Percentiles rank a stretch among this genome's conserved stretches.
These are phyloP conservation scores for Neodon shergylaensis DNA, from an alignment of 2,113 vertebrate species.

Conservation along the genomic window DNA sequence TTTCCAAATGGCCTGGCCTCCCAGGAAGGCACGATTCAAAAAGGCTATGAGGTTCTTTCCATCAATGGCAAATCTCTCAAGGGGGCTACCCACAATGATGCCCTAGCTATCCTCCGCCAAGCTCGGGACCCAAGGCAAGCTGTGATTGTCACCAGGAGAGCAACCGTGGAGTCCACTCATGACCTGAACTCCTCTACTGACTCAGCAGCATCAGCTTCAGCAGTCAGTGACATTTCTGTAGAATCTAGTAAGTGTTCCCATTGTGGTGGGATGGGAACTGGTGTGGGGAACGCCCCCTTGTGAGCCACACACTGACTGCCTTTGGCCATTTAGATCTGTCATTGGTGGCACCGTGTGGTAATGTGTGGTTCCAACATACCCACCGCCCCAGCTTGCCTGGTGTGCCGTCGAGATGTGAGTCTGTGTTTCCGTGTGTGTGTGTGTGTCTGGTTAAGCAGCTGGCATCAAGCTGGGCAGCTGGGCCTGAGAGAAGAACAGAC, in stretches of 20 bases:
- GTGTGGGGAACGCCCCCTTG: accelerated
- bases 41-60: slow-evolving; percentile 94
- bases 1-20: slow-evolving; percentile 92
- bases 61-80: slow-evolving; percentile 96
- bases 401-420: neutral
- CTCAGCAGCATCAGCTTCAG: slow-evolving; percentile 56
- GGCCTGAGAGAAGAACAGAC: neutral
- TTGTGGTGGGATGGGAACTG: neutral
- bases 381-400: accelerated
- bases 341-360: neutral
- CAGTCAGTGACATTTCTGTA: slow-evolving; percentile 68
- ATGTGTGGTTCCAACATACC: neutral
- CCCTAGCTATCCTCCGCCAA: slow-evolving; percentile 90
- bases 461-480: neutral
- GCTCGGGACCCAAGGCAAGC: slow-evolving; percentile 90
- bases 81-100: slow-evolving; percentile 88
- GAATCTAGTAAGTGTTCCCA: slow-evolving; percentile 75
- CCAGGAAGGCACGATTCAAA: slow-evolving; percentile 96
- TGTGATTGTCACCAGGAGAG: slow-evolving; percentile 92
- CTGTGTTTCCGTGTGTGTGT: neutral
- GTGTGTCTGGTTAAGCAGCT: neutral
- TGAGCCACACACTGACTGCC: neutral
- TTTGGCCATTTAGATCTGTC: neutral
- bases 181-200: neutral
- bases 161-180: slow-evolving; percentile 64